Percentiles rank a stretch among this genome's conserved stretches.
Evolutionary conservation across 2,113 vertebrate species (phyloP).

Genomic region (Falco punctatus): DNA sequence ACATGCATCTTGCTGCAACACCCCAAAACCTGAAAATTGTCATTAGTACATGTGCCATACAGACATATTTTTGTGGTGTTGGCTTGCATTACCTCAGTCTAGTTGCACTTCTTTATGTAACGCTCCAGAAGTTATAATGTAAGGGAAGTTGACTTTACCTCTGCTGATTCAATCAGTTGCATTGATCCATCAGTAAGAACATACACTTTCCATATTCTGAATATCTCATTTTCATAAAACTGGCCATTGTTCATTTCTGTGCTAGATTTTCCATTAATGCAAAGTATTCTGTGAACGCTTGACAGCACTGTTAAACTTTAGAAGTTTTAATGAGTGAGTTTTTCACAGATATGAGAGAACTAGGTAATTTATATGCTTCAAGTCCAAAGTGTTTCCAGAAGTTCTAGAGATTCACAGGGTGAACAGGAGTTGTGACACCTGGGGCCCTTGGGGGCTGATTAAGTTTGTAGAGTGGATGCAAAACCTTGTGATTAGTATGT

Average conservation of each 20-base stretch:
- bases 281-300: background rate
- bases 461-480: background rate
- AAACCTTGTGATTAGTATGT: background rate
- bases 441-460: background rate
- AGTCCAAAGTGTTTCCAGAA: background rate
- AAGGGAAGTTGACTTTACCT: background rate
- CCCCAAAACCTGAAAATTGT: background rate
- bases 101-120: background rate
- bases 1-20: background rate
- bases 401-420: background rate
- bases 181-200: background rate
- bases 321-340: background rate
- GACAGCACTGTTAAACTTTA: slow-evolving; percentile 24
- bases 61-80: background rate
- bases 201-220: background rate
- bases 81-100: background rate
- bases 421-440: background rate
- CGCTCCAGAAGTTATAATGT: background rate
- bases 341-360: background rate
- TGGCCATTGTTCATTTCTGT: background rate
- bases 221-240: background rate
- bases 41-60: background rate
- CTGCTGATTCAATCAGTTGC: background rate
- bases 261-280: background rate
- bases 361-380: background rate